phyloP scores from a whole-genome alignment of 2,113 vertebrate species.

The Noturus placidus region DNA sequence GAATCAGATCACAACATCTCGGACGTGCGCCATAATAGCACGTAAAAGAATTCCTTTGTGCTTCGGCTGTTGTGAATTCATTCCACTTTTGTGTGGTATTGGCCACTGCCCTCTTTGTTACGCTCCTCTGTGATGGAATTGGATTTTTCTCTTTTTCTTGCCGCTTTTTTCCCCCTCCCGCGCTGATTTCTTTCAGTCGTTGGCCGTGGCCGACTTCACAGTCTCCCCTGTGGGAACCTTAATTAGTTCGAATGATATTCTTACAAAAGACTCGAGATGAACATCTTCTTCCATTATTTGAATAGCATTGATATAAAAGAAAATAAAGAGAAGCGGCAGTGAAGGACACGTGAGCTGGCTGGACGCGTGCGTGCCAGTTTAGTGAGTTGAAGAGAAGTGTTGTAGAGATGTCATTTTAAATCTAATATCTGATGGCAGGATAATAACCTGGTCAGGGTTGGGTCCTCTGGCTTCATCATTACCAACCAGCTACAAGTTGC shows the following conservation, averaged over 20 bases:
- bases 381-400: background rate
- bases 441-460: constrained; percentile 48
- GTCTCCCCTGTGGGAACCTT: constrained; percentile 53
- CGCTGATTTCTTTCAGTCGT: constrained; percentile 21
- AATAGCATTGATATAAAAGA: constrained; percentile 26
- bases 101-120: constrained; percentile 48
- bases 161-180: background rate
- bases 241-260: constrained; percentile 56
- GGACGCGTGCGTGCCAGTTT: constrained; percentile 5
- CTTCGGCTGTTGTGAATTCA: constrained; percentile 55
- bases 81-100: constrained; percentile 52
- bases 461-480: constrained; percentile 38
- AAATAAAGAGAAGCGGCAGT: background rate
- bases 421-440: constrained; percentile 47
- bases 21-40: constrained; percentile 49
- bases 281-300: constrained; percentile 34
- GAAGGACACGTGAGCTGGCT: background rate
- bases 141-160: constrained; percentile 39
- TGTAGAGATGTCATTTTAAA: constrained; percentile 39
- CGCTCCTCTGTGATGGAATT: constrained; percentile 55
- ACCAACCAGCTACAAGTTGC: constrained; percentile 43
- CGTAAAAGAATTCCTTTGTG: constrained; percentile 55
- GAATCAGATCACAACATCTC: constrained; percentile 57
- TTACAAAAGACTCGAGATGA: constrained; percentile 45
- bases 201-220: constrained; percentile 42